Evolutionary conservation across 2,113 vertebrate species (phyloP).

Genomic region (Boulengeromyrus knoepffleri): DNA sequence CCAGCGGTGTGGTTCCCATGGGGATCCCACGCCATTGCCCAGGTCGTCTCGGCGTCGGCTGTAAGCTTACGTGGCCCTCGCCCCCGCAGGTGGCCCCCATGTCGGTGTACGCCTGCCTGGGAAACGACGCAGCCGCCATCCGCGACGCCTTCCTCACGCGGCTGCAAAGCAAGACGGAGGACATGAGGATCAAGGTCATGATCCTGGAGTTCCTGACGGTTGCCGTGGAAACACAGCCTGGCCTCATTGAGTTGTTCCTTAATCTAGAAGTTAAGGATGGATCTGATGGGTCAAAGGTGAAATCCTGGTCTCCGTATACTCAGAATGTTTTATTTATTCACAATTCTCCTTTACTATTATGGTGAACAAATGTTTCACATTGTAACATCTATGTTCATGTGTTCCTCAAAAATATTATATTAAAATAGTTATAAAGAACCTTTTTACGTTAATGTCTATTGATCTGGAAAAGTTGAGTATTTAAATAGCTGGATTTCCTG

Average conservation of each 20-base stretch:
- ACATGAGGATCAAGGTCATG: slow-evolving; percentile 97
- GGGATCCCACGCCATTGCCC: neutral
- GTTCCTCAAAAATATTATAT: neutral
- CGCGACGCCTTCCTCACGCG: slow-evolving; percentile 89
- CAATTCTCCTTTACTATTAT: neutral
- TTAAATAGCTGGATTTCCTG: neutral
- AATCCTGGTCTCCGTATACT: neutral
- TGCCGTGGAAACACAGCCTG: slow-evolving; percentile 92
- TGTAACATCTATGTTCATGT: neutral
- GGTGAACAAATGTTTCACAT: neutral
- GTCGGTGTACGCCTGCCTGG: slow-evolving; percentile 94
- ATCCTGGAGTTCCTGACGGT: slow-evolving; percentile 95
- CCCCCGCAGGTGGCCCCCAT: slow-evolving; percentile 83
- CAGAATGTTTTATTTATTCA: neutral
- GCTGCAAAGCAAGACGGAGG: slow-evolving; percentile 85
- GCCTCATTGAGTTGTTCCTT: slow-evolving; percentile 94
- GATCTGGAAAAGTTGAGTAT: neutral
- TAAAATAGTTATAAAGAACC: neutral
- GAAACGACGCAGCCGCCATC: slow-evolving; percentile 85
- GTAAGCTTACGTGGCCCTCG: neutral
- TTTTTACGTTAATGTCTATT: neutral
- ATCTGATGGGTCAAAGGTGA: slow-evolving; percentile 81
- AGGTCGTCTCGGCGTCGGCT: neutral
- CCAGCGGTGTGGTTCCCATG: neutral
- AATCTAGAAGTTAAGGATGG: slow-evolving; percentile 87